Evolutionary conservation across 2,888 invertebrate genomes (phyloP), one percentile per base, ranked within the genome.

Genomic region (Rosalia funebris): DNA sequence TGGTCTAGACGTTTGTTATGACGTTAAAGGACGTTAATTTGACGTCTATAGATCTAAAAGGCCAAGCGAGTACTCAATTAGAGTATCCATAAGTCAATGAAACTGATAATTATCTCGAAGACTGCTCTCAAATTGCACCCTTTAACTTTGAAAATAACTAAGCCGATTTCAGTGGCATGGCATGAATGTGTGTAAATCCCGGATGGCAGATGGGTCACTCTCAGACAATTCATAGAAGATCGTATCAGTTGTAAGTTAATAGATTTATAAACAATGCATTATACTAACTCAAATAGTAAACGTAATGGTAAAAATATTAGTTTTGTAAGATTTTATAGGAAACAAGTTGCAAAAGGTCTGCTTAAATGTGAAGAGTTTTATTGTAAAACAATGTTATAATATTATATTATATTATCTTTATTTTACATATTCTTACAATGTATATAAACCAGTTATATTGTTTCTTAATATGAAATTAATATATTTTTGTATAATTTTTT

Each of bases 11-110:
- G 63, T 63, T 57, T 68, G 68, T 71, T 70, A 67, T 75, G 75
- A 76, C 77, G 73, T 74, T 77, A 77, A 75, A 67, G 72, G 75
- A 73, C 53, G 76, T 71, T 77, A 77, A 77, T 77, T 77, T 77
- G 77, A 77, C 77, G 75, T 76, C 70, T 73, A 71, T 68, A 72
- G 47, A 31, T 31, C 53, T 41, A 53, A 53, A 53, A 31, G 46
- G 41, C 12, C 17, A 17, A 11, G 25, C 42, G 42, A 53, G 17
- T 41, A 53, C 53, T 42, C 53, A 53, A 42, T 53, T 53, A 53
- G 32, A 50, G 41, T 41, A 41, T 32, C 53, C 53, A 53, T 42
- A 53, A 53, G 53, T 53, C 42, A 53, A 11, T 42, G 53, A 11
- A 53, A 53, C 53, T 42, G 14, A 31, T 53, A 53, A 53, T 53